phyloP scores from a whole-genome alignment of 2,888 invertebrate species.

The Oscheius sp. region DNA sequence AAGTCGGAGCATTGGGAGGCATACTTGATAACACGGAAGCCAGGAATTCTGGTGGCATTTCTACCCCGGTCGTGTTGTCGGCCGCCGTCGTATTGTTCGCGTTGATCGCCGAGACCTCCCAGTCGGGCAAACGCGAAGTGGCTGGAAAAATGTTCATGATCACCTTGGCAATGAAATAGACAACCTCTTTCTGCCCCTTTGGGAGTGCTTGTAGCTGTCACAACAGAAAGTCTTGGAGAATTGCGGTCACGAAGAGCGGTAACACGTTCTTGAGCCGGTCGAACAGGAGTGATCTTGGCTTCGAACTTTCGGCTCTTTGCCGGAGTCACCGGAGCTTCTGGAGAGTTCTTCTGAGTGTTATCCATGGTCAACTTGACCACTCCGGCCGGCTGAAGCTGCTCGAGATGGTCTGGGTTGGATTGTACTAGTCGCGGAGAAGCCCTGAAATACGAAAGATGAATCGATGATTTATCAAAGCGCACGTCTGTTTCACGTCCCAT shows the following conservation, averaged over 20 bases:
- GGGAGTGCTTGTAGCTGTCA: too few relatives aligned
- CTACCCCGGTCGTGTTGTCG: background rate
- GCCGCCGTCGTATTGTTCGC: slow-evolving; percentile 1
- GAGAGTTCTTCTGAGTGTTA: background rate
- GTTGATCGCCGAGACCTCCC: slow-evolving; percentile 4
- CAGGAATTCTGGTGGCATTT: too few relatives aligned
- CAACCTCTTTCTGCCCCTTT: too few relatives aligned
- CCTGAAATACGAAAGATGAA: background rate
- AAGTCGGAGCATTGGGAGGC: too few relatives aligned
- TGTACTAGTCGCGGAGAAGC: background rate
- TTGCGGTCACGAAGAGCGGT: too few relatives aligned
- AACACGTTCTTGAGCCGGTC: background rate
- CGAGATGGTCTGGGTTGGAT: too few relatives aligned
- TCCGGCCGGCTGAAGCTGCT: too few relatives aligned
- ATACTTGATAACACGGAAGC: too few relatives aligned
- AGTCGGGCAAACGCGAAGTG: background rate
- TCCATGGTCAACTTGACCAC: background rate
- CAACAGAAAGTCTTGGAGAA: too few relatives aligned
- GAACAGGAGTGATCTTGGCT: background rate
- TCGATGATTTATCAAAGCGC: background rate
- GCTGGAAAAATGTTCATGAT: background rate
- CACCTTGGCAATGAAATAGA: background rate
- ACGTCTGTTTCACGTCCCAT: slow-evolving; percentile 11
- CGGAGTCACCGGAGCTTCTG: background rate
- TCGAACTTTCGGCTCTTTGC: background rate